Percentiles rank a stretch among this genome's conserved stretches.
Evolutionary conservation across 2,113 vertebrate genomes (phyloP).

Genomic region (Baryphthengus martii): DNA sequence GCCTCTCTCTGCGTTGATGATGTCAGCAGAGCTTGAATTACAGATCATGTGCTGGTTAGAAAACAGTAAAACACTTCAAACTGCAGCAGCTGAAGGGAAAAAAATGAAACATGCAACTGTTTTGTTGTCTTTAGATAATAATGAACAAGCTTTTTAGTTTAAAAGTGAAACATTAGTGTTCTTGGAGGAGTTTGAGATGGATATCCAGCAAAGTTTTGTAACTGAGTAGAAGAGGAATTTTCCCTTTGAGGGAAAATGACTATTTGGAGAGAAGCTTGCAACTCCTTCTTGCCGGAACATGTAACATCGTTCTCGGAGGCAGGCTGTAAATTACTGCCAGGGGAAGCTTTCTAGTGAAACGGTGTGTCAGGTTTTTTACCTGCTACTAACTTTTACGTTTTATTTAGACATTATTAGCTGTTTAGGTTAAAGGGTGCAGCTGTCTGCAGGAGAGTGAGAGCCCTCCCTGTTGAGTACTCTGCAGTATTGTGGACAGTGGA

Average conservation of each 20-base stretch:
- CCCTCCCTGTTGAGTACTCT: not conserved
- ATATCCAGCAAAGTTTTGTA: not conserved
- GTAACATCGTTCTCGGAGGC: not conserved
- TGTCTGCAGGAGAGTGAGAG: not conserved
- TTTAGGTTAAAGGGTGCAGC: not conserved
- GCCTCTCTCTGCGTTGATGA: not conserved
- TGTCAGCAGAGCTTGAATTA: not conserved
- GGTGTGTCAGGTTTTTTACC: not conserved
- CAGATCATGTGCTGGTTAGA: not conserved
- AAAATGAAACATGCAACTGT: not conserved
- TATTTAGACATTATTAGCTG: not conserved
- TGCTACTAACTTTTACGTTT: not conserved
- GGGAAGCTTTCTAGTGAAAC: not conserved
- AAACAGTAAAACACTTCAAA: not conserved
- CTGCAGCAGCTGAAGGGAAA: not conserved
- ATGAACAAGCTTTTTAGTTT: not conserved
- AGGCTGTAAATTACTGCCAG: not conserved
- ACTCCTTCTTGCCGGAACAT: not conserved
- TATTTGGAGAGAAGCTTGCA: not conserved
- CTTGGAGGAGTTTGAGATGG: not conserved
- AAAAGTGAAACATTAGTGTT: not conserved
- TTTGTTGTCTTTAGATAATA: not conserved
- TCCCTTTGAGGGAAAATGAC: not conserved
- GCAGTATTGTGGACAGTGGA: not conserved
- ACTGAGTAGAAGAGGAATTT: not conserved